Evolutionary conservation across 2,113 vertebrate genomes (phyloP), one percentile per base, ranked within the genome.

Genomic region (Lipophrys pholis): DNA sequence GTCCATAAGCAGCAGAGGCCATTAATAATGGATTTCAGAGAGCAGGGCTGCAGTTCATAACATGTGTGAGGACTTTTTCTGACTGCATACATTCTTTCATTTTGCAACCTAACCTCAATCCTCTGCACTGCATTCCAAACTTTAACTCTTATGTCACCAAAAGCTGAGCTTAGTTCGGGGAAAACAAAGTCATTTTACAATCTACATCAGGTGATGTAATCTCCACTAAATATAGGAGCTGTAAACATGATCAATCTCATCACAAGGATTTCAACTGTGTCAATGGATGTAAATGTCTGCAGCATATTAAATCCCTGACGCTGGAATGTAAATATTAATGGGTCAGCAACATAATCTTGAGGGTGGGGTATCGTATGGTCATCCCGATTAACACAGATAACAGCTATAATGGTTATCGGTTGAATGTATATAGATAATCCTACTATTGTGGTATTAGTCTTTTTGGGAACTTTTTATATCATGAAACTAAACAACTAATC

Each of bases 1-100:
- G 68, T 46, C 68, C 57, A 48, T 36, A 58, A 65, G 81, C 67
- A 48, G 48, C 39, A 52, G 0, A 49, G 49, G 59, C 82, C 86
- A 80, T 88, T 75, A 81, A 81, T 83, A 88, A 88, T 83, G 72
- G 82, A n/a, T 86, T 86, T 86, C 79, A 85, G 80, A 85, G 88
- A 85, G 84, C 79, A 72, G 61, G 71, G 45, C 71, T 74, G 61
- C 46, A 68, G 62, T 55, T 55, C 69, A 61, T 15, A 9, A 69
- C 76, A 72, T 58, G 39, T 76, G 61, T 70, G 68, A 68, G 71
- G 70, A 66, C 59, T 49, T 80, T 78, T 12, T 69, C 70, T 10
- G 61, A 59, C 48, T 70, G 73, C 67, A 14, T 61, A 64, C 52
- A 30, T 59, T 66, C 55, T 42, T 62, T 76, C 57, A 54, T 55